Conservation (phyloP, 2,797 vertebrate genomes). For the Semaprochilodus insignis region DNA sequence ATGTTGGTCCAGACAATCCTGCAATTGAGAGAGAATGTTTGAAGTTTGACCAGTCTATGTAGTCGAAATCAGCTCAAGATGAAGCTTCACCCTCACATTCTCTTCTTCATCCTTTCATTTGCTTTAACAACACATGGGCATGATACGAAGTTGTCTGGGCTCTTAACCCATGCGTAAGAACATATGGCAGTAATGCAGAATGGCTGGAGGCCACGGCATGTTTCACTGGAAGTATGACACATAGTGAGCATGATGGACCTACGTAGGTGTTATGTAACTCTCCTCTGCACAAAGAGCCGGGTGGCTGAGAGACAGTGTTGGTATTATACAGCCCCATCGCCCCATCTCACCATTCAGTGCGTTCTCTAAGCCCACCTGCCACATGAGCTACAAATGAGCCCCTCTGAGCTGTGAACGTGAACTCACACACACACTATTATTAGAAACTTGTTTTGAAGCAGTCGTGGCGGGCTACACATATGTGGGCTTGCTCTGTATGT, state of each 20-base stretch:
- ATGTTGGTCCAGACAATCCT: no score
- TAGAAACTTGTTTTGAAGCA: neutral
- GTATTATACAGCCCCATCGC: neutral
- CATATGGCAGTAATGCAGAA: neutral
- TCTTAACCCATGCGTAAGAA: neutral
- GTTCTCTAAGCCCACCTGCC: neutral
- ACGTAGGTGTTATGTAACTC: constrained; percentile 25
- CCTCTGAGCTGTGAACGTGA: constrained; percentile 10
- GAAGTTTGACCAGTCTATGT: neutral
- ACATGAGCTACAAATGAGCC: constrained; percentile 15
- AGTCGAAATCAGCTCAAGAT: neutral
- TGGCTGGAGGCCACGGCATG: neutral
- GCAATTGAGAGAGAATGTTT: neutral
- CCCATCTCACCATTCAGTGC: neutral
- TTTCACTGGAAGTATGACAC: constrained; percentile 6
- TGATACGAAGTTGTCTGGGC: neutral
- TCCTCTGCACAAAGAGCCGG: neutral
- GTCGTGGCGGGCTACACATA: neutral
- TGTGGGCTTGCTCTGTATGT: neutral
- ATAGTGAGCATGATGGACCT: constrained; percentile 18
- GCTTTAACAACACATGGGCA: neutral
- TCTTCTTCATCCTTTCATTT: neutral
- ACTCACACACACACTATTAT: neutral
- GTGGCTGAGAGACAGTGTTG: constrained; percentile 16
- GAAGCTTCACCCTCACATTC: no score